phyloP scores from a whole-genome alignment of 2,113 vertebrate genomes.

The Scopus umbretta region DNA sequence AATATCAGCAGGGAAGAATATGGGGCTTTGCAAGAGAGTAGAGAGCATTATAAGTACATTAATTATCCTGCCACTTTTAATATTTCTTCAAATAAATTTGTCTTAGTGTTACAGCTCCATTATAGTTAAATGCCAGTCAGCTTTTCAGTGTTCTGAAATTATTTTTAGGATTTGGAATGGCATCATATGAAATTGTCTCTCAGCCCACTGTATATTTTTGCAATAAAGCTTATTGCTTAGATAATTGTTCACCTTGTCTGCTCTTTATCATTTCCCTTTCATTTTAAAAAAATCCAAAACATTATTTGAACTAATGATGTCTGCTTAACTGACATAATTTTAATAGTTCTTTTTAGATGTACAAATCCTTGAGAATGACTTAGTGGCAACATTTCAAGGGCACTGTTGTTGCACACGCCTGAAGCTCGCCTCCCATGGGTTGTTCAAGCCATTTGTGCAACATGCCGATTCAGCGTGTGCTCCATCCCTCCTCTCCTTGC shows the following conservation, averaged over 20 bases:
- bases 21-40: background rate
- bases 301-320: background rate
- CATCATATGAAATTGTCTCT: background rate
- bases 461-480: background rate
- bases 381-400: background rate
- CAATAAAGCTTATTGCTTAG: background rate
- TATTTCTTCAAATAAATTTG: conserved; percentile 9
- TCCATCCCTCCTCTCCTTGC: background rate
- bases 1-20: background rate
- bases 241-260: background rate
- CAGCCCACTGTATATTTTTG: background rate
- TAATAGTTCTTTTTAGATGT: background rate
- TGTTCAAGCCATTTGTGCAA: background rate
- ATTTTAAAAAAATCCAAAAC: background rate
- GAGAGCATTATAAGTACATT: background rate
- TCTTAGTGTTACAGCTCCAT: background rate
- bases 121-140: background rate
- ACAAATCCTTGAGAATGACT: background rate
- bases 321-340: background rate
- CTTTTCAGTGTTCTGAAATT: background rate
- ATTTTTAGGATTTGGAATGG: background rate
- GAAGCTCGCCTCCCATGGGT: accelerated
- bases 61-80: background rate
- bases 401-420: background rate
- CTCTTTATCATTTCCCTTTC: background rate